These are phyloP conservation scores for Cyclargus thomasi DNA, from an alignment of 1,140 invertebrate genomes.

Conservation along the genomic window DNA sequence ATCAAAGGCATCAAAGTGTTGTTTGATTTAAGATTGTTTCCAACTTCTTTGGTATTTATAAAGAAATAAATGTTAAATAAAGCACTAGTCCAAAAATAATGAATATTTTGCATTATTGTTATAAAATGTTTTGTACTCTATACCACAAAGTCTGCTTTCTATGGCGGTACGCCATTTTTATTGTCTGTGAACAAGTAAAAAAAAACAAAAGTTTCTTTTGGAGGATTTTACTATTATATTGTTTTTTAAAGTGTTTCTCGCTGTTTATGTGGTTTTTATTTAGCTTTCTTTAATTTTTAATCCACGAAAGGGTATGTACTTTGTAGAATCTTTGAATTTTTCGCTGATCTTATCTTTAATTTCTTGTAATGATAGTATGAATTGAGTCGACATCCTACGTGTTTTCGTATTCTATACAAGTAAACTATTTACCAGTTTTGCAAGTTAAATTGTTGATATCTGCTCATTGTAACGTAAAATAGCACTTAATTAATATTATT, in stretches of 20 bases:
- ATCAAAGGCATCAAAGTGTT: too few species aligned
- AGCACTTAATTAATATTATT: slow-evolving; percentile 22
- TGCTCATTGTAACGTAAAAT: slow-evolving; percentile 1
- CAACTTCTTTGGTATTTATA: too few species aligned
- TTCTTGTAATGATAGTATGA: slow-evolving; percentile 4
- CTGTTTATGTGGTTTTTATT: slow-evolving; percentile 60
- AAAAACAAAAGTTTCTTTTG: slow-evolving; percentile 51
- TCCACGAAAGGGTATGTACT: slow-evolving; percentile 33
- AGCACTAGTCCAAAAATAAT: too few species aligned
- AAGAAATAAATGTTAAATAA: too few species aligned
- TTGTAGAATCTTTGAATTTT: slow-evolving; percentile 20
- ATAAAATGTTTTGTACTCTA: too few species aligned
- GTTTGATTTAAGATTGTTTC: too few species aligned
- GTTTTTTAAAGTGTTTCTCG: slow-evolving; percentile 35
- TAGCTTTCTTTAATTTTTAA: slow-evolving; percentile 40
- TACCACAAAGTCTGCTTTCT: background rate
- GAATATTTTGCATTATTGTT: too few species aligned
- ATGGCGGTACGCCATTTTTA: slow-evolving; percentile 14
- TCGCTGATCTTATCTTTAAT: slow-evolving; percentile 15
- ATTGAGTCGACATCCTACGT: background rate
- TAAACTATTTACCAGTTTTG: background rate
- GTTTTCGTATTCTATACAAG: background rate
- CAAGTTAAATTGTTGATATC: slow-evolving; percentile 24
- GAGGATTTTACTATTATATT: slow-evolving; percentile 44
- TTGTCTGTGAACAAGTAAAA: slow-evolving; percentile 26